Percentiles rank a stretch among this genome's conserved stretches.
Conservation (phyloP, 1,140 invertebrate genomes). For the Caenorhabditis tropicalis region DNA sequence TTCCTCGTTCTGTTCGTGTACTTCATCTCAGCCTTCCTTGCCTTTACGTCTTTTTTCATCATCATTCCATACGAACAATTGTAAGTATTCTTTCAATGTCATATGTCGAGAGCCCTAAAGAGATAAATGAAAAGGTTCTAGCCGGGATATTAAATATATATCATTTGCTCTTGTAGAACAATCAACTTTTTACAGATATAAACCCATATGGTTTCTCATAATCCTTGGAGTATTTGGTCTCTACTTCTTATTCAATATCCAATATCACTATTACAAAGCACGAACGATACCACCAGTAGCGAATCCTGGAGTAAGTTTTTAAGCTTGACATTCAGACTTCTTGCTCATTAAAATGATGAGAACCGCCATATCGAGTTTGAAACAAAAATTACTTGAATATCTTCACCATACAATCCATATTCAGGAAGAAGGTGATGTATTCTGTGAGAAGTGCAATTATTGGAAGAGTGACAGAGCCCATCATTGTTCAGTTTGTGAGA, state of each 20-base stretch:
- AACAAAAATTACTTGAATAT: too few species aligned
- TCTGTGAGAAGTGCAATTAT: conserved; percentile 84
- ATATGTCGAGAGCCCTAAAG: too few species aligned
- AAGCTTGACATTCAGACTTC: too few species aligned
- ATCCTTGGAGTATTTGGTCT: conserved; percentile 57
- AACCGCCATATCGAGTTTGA: not conserved
- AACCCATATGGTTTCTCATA: conserved; percentile 47
- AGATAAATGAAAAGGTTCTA: too few species aligned
- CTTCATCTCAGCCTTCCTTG: conserved; percentile 61
- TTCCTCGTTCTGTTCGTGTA: conserved; percentile 67
- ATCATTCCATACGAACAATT: conserved; percentile 66
- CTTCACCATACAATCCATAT: too few species aligned
- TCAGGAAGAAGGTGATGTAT: conserved; percentile 72
- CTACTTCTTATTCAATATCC: conserved; percentile 63
- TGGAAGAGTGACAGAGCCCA: conserved; percentile 85
- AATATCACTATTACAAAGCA: conserved; percentile 68
- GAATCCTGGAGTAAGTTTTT: conserved; percentile 63
- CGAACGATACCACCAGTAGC: conserved; percentile 59
- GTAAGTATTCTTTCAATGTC: conserved; percentile 25
- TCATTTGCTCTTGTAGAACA: too few species aligned
- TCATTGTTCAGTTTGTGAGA: conserved; percentile 86
- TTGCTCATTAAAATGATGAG: not conserved
- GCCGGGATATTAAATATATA: too few species aligned
- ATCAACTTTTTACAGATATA: too few species aligned
- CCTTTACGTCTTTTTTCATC: conserved; percentile 62